Base-by-base conservation (phyloP, 2,797 vertebrate genomes). In the Discoglossus pictus region DNA sequence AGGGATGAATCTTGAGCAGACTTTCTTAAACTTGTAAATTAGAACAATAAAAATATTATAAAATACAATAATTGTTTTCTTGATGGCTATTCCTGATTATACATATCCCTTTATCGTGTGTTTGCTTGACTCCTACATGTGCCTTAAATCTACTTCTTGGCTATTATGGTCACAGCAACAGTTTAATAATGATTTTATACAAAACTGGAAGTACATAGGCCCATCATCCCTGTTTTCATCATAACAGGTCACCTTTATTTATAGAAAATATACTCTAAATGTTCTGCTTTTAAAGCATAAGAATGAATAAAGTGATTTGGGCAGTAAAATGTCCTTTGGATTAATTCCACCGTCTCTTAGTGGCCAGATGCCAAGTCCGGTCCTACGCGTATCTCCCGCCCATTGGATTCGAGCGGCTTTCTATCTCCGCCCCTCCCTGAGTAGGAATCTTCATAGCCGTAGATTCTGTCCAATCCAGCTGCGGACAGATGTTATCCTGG, bases 381-480 rank as follows among this genome's bases (percentile, higher is more conserved):
- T 31, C 51, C 17, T 15, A 2, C 16, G 17, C 10, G 25, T 17
- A 66, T 39, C 60, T 18, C n/a, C 35, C 47, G 50, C 59, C 23
- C 2, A 23, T 68, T 17, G n/a, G 17, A 17, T 43, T 4, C 27
- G 40, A 38, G 38, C 53, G 34, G 35, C 43, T 52, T 21, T 66
- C 20, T 34, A 55, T 13, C 8, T 23, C n/a, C 25, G 17, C 44
- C 3, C 7, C 47, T 61, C 2, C 25, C 0, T 5, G 25, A 36
- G 69, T 1, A 12, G 16, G 24, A 56, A 43, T 23, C 16, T 16
- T 84, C 76, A 82, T 17, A 78, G 91, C 51, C 79, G 82, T 76
- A 90, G 82, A 81, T 93, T 84, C 74, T 87, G 88, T 1, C 79
- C 78, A 21, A 97, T 93, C 95, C 96, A 99, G 72, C 85, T 82